Percentiles rank a stretch among this genome's conserved stretches.
phyloP scores from a whole-genome alignment of 2,888 invertebrate genomes.

The Eucriotettix oculatus region DNA sequence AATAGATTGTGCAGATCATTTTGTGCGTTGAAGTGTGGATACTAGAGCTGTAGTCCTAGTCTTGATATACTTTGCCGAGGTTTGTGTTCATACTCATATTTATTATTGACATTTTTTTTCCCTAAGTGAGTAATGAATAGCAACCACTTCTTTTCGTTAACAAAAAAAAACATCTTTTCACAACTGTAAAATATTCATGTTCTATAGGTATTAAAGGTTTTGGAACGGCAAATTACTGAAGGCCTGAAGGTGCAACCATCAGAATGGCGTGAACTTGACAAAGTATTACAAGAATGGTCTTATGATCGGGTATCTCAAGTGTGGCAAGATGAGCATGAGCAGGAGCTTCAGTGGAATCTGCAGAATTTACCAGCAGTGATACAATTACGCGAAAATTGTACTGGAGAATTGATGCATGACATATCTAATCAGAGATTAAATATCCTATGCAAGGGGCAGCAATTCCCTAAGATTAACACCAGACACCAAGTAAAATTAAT shows the following conservation, averaged over 20 bases:
- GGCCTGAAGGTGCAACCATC: conserved; percentile 1
- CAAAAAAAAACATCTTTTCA: not conserved
- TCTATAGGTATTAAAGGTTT: conserved; percentile 6
- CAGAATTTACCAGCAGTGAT: conserved; percentile 3
- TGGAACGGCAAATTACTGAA: conserved; percentile 8
- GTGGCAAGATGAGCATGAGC: conserved; percentile 5
- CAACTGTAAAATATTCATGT: not conserved
- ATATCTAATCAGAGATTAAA: conserved; percentile 6
- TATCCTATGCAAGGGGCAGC: conserved; percentile 2
- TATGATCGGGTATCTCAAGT: conserved; percentile 5
- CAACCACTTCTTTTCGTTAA: not conserved
- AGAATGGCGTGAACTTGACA: conserved; percentile 3
- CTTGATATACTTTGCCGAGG: no score
- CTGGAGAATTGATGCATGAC: not conserved
- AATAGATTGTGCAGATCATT: no score
- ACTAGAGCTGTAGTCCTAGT: no score
- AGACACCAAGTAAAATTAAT: conserved; percentile 4
- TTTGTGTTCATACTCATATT: no score
- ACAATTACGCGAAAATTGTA: conserved; percentile 1
- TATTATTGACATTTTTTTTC: no score
- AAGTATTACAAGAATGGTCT: conserved; percentile 1
- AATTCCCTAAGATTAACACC: conserved; percentile 5
- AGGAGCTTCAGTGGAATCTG: conserved; percentile 5
- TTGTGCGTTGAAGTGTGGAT: no score
- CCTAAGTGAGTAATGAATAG: no score